Conservation (phyloP, 2,113 vertebrate species). For the Crotalus horridus region DNA sequence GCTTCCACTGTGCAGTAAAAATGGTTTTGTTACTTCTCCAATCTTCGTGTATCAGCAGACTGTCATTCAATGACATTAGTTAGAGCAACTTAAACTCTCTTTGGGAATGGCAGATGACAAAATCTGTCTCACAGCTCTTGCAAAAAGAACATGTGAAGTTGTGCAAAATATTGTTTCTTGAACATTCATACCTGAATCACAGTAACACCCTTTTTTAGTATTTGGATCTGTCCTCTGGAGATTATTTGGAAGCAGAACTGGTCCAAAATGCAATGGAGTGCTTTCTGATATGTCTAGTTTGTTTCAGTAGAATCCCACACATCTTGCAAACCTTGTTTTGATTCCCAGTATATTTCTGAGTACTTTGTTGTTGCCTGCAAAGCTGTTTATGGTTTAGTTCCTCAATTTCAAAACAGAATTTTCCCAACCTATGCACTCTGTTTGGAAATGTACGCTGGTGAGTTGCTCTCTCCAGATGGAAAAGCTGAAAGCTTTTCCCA, state of each 20-base stretch:
- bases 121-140: background rate
- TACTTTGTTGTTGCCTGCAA: background rate
- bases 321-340: background rate
- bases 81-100: background rate
- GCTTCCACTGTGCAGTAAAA: background rate
- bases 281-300: background rate
- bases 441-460: background rate
- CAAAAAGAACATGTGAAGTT: background rate
- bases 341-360: background rate
- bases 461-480: background rate
- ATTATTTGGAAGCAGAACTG: background rate
- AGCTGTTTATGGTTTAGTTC: background rate
- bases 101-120: background rate
- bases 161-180: background rate
- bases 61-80: background rate
- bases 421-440: background rate
- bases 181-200: background rate
- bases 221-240: background rate
- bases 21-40: background rate
- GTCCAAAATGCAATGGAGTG: background rate
- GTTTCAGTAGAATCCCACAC: background rate
- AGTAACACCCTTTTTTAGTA: background rate
- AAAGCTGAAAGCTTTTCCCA: background rate
- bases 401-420: background rate
- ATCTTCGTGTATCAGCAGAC: background rate